These are phyloP conservation scores for Sebastes cheni DNA, from an alignment of 2,797 vertebrate species.

Conservation along the genomic window DNA sequence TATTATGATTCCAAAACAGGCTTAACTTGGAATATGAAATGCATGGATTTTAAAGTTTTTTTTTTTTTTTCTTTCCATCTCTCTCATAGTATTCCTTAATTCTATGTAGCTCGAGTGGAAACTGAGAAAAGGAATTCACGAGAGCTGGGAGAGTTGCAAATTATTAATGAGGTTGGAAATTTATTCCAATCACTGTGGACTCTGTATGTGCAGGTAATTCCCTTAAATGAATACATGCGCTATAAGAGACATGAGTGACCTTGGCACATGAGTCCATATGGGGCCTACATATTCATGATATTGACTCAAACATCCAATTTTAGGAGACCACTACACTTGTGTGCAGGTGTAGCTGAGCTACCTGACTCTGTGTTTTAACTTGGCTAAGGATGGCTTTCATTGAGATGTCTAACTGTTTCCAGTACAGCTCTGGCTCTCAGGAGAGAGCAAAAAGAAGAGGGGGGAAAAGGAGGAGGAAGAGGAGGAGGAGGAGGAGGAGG, in stretches of 20 bases:
- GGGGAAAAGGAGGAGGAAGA: not conserved
- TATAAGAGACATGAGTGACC: constrained; percentile 32
- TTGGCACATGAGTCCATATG: constrained; percentile 8
- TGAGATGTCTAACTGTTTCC: constrained; percentile 65
- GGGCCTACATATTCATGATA: constrained; percentile 39
- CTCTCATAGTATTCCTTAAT: constrained; percentile 18
- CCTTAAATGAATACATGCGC: constrained; percentile 38
- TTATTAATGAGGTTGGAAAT: constrained; percentile 67
- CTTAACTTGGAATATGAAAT: constrained; percentile 57
- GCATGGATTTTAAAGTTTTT: constrained; percentile 31
- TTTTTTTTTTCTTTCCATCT: not conserved
- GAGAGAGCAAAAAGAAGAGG: not conserved
- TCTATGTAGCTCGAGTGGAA: constrained; percentile 15
- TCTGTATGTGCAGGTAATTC: constrained; percentile 45
- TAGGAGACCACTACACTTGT: not conserved
- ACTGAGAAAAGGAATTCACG: constrained; percentile 23
- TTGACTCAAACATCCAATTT: constrained; percentile 54
- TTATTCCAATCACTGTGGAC: constrained; percentile 53
- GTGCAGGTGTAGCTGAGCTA: not conserved
- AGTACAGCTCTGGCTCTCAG: constrained; percentile 29
- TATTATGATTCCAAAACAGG: constrained; percentile 65
- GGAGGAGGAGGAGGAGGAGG: not conserved
- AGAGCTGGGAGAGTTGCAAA: constrained; percentile 45
- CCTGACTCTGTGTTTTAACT: constrained; percentile 55
- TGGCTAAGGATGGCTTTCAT: constrained; percentile 62